Conservation (phyloP, 30 jellyfish, hydroid and myxozoan genomes). For the Turritopsis rubra region DNA sequence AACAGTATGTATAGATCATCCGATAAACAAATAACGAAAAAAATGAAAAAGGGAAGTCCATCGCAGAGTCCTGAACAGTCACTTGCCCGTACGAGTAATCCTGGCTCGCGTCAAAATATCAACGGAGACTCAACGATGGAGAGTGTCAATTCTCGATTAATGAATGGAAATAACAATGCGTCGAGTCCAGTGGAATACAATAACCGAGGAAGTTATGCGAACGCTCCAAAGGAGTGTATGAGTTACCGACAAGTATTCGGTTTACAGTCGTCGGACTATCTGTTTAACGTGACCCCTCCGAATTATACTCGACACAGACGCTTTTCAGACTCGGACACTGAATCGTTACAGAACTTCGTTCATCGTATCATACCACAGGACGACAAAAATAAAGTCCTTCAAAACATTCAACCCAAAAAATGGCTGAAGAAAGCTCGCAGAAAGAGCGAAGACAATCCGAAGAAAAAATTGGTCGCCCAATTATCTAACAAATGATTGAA, state of each 20-base stretch:
- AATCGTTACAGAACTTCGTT: conserved; percentile 81
- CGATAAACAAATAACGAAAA: conserved; percentile 4
- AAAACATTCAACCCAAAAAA: conserved; percentile 38
- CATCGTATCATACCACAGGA: conserved; percentile 33
- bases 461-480: conserved; percentile 16
- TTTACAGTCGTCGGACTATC: conserved; percentile 78
- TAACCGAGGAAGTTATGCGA: neutral
- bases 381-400: conserved; percentile 24
- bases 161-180: conserved; percentile 10
- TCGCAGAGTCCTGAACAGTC: conserved; percentile 32
- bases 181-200: conserved; percentile 29
- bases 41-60: conserved; percentile 17
- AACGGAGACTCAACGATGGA: conserved; percentile 14
- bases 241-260: conserved; percentile 97
- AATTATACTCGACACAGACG: conserved; percentile 83
- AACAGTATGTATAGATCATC: conserved; percentile 29
- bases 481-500: conserved; percentile 6
- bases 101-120: neutral
- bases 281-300: conserved; percentile 92
- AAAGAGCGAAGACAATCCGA: conserved; percentile 39
- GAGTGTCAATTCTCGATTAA: conserved; percentile 4
- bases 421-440: conserved; percentile 42
- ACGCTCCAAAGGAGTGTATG: conserved; percentile 58
- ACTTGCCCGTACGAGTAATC: conserved; percentile 24
- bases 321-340: conserved; percentile 97